Evolutionary conservation across 2,888 invertebrate genomes (phyloP).

Genomic region (Brachylomia viminalis): DNA sequence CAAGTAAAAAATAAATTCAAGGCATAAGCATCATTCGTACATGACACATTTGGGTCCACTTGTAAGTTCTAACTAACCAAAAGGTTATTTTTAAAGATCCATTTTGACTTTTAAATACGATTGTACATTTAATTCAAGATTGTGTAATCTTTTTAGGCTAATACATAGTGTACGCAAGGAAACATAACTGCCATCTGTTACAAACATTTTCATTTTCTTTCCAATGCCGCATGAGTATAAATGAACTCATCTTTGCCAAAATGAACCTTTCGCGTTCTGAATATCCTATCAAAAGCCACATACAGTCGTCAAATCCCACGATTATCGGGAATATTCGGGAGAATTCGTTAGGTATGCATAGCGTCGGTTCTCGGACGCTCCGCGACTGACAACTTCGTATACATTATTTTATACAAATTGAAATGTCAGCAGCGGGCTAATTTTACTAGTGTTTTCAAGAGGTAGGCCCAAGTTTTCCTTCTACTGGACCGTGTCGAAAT

Average conservation of each 20-base stretch:
- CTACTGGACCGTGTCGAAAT: slow-evolving; percentile 3
- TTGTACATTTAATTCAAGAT: not conserved
- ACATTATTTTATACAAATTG: slow-evolving; percentile 84
- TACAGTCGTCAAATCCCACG: slow-evolving; percentile 48
- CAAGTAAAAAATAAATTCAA: not conserved
- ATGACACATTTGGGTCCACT: not conserved
- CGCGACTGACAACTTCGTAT: slow-evolving; percentile 71
- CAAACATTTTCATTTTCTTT: slow-evolving; percentile 8
- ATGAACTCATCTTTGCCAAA: slow-evolving; percentile 22
- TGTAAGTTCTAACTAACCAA: not conserved
- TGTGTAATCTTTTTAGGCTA: not conserved
- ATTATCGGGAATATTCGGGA: slow-evolving; percentile 41
- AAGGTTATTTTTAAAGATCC: not conserved
- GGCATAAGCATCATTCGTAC: not conserved
- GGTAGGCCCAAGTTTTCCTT: slow-evolving; percentile 33
- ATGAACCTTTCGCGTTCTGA: slow-evolving; percentile 3
- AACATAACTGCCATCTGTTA: slow-evolving; percentile 3
- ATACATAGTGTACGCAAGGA: not conserved
- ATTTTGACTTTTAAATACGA: not conserved
- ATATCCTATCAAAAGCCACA: slow-evolving; percentile 37
- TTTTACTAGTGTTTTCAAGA: slow-evolving; percentile 69
- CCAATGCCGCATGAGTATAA: slow-evolving; percentile 9
- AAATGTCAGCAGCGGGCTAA: slow-evolving; percentile 79
- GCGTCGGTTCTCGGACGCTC: slow-evolving; percentile 67
- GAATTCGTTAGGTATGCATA: slow-evolving; percentile 72